Base-by-base conservation (phyloP, 2,797 vertebrate species). In the Sebastiscus albofasciatus region DNA sequence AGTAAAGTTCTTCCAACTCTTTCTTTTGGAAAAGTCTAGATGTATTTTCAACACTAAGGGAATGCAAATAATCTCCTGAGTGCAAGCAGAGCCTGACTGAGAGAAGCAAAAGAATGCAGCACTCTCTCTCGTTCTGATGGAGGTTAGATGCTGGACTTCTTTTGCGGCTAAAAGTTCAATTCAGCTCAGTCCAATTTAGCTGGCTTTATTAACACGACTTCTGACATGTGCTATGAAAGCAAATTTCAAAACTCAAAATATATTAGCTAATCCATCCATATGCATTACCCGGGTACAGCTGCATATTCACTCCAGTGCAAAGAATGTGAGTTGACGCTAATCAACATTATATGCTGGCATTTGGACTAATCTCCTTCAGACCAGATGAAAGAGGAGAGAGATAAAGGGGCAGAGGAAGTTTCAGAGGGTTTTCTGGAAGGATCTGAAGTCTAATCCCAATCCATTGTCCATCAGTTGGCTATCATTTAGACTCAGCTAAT, bases 301-400 rank as follows among this genome's bases (percentile, higher is more conserved):
- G 81, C 67, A 75, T 33, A 75, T 34, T 75, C 80, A 56, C 36
- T 79, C 5, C 36, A 39, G 61, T 16, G 59, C 34, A 55, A 49
- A 73, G 73, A 66, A 77, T 67, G 68, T 1, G 75, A 83, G 77
- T 13, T 56, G 80, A 86, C 82, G 16, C 81, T 89, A 75, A 87
- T 89, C 86, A 82, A 82, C 77, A 24, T 77, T 66, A 80, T 22
- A 29, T 18, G 31, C 52, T 71, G 85, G 72, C 77, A 77, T 81
- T 77, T 81, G 85, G 77, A 68, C 79, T 87, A 87, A 91, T 90
- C 88, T 81, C 55, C 79, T 80, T 31, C 67, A 27, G 33, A 39
- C 55, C 76, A 84, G 75, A 90, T 86, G 83, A 89, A 86, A 87
- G 75, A 75, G 75, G 55, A 5, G 29, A 11, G 20, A 87, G 75